These are phyloP conservation scores for Delphinapterus leucas DNA, from an alignment of 2,113 vertebrate genomes.

Conservation along the genomic window DNA sequence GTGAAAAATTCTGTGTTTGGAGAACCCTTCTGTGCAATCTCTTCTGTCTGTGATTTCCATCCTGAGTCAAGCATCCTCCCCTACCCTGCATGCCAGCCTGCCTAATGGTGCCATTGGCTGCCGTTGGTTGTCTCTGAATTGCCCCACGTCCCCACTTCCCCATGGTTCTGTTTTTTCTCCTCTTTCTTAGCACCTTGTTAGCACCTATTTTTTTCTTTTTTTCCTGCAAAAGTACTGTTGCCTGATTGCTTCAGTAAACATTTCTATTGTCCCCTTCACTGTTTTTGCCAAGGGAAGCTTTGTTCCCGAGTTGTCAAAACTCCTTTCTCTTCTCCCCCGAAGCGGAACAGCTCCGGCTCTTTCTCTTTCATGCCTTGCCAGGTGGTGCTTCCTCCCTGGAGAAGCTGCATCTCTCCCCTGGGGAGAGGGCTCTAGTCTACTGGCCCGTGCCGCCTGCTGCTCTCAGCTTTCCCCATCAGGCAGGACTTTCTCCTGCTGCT, in stretches of 20 bases:
- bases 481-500: conserved; percentile 1
- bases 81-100: not conserved
- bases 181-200: conserved; percentile 2
- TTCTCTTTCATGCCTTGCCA: not conserved
- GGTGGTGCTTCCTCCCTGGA: not conserved
- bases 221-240: conserved; percentile 13
- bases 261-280: conserved; percentile 36
- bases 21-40: not conserved
- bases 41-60: not conserved
- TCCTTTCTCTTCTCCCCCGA: conserved; percentile 25
- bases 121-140: not conserved
- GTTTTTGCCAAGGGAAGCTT: conserved; percentile 24
- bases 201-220: conserved; percentile 12
- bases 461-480: conserved; percentile 39
- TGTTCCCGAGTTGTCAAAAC: conserved; percentile 41
- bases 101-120: not conserved
- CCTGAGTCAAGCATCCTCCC: not conserved
- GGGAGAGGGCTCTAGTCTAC: accelerated
- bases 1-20: not conserved
- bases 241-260: conserved; percentile 57
- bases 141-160: not conserved
- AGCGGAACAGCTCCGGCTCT: not conserved
- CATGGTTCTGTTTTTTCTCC: not conserved
- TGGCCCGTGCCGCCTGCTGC: not conserved
- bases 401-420: not conserved